Base-by-base conservation (phyloP, 1,140 invertebrate species). In the Solen grandis region DNA sequence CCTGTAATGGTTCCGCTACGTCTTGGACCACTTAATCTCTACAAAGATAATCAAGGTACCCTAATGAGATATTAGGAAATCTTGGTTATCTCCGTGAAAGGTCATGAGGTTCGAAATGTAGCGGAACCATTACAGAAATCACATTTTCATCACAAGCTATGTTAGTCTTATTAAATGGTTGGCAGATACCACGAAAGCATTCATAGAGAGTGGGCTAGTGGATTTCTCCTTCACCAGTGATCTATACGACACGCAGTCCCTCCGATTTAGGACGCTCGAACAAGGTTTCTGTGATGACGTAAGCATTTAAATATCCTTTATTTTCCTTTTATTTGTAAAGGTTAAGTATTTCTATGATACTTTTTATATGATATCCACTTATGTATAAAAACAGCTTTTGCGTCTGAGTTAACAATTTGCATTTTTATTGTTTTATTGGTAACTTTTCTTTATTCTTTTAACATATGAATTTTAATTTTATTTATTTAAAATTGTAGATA, bases 111-210 rank as follows among this genome's bases (percentile, higher is more conserved):
- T n/a, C n/a, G n/a, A n/a, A n/a, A n/a, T n/a, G n/a, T n/a, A n/a
- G n/a, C n/a, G n/a, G n/a, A n/a, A n/a, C n/a, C n/a, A n/a, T n/a
- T n/a, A n/a, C n/a, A n/a, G n/a, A n/a, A n/a, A n/a, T n/a, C n/a
- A n/a, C n/a, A n/a, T n/a, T n/a, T n/a, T n/a, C n/a, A n/a, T n/a
- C n/a, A n/a, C n/a, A n/a, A n/a, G n/a, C n/a, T n/a, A n/a, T n/a
- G n/a, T n/a, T n/a, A n/a, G n/a, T n/a, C n/a, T n/a, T 35, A 13
- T 27, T 65, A 3, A 27, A 27, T 65, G 22, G 33, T n/a, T 60
- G 62, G 14, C 38, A 75, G 72, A 75, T 52, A 41, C 72, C 8
- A 75, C 72, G 13, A 60, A 57, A 16, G 72, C 72, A 1, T 75
- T 29, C n/a, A 75, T 75, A 22, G 35, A 62, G 29, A 60, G 72